phyloP scores from a whole-genome alignment of 1,140 invertebrate species.

The Vanessa tameamea region DNA sequence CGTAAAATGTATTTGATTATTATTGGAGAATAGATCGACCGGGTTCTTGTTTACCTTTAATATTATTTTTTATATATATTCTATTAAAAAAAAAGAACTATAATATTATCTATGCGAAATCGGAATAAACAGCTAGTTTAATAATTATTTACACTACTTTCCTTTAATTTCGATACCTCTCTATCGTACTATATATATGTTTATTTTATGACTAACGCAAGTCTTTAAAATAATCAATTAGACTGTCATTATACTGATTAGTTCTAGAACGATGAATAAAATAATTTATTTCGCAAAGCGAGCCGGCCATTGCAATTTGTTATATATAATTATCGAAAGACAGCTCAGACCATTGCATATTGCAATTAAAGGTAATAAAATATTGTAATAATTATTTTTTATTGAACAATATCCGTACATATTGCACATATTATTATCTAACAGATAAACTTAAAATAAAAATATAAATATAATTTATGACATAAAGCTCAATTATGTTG shows the following conservation, averaged over 20 bases:
- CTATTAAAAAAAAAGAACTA: no score
- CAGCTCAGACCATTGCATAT: conserved; percentile 7
- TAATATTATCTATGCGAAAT: no score
- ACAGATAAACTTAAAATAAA: conserved; percentile 4
- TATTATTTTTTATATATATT: no score
- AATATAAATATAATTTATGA: conserved; percentile 9
- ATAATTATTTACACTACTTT: no score
- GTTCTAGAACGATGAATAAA: conserved; percentile 14
- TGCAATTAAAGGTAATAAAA: conserved; percentile 32
- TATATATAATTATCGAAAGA: conserved; percentile 27
- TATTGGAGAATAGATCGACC: no score
- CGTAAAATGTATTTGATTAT: no score
- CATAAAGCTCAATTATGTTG: background rate
- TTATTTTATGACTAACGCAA: background rate
- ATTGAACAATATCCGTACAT: conserved; percentile 5
- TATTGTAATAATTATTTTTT: conserved; percentile 25
- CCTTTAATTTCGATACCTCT: no score
- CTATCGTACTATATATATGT: no score
- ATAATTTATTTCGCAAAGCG: conserved; percentile 18
- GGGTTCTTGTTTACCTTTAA: no score
- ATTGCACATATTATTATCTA: conserved; percentile 19
- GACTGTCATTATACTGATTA: conserved; percentile 16
- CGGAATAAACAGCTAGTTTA: no score
- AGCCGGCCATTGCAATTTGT: conserved; percentile 27
- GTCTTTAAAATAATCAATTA: conserved; percentile 14